Evolutionary conservation across 2,888 invertebrate species (phyloP).

Genomic region (Mantis religiosa): DNA sequence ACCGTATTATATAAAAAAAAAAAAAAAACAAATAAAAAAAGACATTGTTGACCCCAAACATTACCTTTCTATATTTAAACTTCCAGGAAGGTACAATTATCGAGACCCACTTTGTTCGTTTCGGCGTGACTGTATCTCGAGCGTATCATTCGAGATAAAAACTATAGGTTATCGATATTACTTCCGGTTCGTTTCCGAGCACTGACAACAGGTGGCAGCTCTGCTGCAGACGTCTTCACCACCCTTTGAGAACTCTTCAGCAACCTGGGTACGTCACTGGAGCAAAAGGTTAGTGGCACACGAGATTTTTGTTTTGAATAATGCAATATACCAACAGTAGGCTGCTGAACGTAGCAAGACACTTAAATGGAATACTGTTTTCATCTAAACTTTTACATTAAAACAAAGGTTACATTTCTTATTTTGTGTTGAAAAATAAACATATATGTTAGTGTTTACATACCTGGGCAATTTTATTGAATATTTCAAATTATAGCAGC

Average conservation of each 20-base stretch:
- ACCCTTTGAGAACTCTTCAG: neutral
- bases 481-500: too few relatives aligned
- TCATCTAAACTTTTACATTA: too few relatives aligned
- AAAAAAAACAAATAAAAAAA: neutral
- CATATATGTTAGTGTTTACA: too few relatives aligned
- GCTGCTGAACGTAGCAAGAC: neutral
- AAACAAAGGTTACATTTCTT: too few relatives aligned
- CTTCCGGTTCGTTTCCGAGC: neutral
- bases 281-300: neutral
- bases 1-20: neutral
- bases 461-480: too few relatives aligned
- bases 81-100: neutral
- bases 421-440: too few relatives aligned
- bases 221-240: neutral
- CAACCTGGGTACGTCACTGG: neutral
- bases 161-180: neutral
- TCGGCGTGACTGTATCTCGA: too few relatives aligned
- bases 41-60: neutral
- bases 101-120: neutral
- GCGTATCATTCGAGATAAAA: neutral
- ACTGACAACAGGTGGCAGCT: neutral
- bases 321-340: neutral
- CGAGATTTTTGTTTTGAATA: neutral
- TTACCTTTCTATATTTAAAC: neutral
- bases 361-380: too few relatives aligned